phyloP scores from a whole-genome alignment of 2,888 invertebrate species.

The Euzetes globulus region DNA sequence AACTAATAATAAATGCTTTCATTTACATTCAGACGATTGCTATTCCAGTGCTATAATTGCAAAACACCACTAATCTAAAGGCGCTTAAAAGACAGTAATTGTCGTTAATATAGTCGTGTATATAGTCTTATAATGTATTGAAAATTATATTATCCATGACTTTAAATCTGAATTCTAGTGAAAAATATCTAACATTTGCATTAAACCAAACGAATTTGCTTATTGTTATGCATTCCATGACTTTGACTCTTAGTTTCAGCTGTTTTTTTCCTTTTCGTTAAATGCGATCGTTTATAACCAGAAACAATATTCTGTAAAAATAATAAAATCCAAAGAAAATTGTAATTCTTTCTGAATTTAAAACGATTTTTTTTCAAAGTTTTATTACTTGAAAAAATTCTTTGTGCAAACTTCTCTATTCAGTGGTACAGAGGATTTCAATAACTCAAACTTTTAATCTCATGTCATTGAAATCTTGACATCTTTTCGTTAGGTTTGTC shows the following conservation, averaged over 20 bases:
- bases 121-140: neutral
- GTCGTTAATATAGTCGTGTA: neutral
- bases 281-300: neutral
- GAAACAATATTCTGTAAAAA: neutral
- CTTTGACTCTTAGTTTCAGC: neutral
- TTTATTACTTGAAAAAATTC: no score
- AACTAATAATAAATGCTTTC: conserved; percentile 15
- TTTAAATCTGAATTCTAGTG: neutral
- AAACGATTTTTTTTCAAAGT: no score
- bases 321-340: no score
- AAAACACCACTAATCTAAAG: neutral
- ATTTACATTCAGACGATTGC: neutral
- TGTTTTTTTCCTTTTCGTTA: neutral
- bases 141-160: neutral
- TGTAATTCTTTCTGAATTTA: no score
- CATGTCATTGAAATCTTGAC: no score
- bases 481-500: no score
- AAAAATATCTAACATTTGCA: no score
- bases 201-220: neutral
- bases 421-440: neutral
- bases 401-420: neutral
- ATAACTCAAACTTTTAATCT: no score
- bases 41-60: neutral
- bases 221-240: neutral
- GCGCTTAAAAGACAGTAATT: neutral